Percentiles rank a stretch among this genome's conserved stretches.
Conservation (phyloP, 2,797 vertebrate species). For the Morelia viridis region DNA sequence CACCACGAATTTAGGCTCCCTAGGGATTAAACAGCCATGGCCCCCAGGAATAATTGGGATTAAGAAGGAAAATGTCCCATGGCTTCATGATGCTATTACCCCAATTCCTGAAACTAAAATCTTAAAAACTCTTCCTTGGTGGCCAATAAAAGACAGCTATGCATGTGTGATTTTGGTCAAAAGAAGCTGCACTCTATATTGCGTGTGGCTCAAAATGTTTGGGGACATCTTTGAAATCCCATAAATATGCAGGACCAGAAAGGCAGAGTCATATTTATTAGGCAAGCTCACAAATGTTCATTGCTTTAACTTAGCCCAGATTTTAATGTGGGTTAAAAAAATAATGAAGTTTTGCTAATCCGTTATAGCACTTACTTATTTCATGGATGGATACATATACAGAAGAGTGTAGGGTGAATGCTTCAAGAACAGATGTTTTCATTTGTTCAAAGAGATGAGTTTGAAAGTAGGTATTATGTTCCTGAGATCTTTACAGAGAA, state of each 20-base stretch:
- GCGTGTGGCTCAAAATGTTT: neutral
- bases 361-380: neutral
- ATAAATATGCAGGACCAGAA: conserved; percentile 15
- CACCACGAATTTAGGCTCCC: conserved; percentile 62
- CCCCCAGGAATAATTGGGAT: conserved; percentile 68
- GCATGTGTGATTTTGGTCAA: conserved; percentile 13
- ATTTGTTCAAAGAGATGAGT: neutral
- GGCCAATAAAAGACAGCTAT: conserved; percentile 67
- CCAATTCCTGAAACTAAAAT: conserved; percentile 67
- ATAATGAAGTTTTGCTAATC: neutral
- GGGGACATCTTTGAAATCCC: conserved; percentile 48
- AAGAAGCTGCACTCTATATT: neutral
- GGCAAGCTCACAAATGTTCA: neutral
- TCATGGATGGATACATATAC: neutral
- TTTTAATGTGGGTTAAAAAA: neutral
- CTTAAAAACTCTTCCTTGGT: conserved; percentile 69
- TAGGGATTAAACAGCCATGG: conserved; percentile 69
- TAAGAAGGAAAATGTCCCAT: conserved; percentile 72
- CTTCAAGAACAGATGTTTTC: neutral
- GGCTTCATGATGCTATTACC: conserved; percentile 73
- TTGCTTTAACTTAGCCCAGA: neutral
- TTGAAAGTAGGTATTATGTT: neutral
- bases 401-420: neutral
- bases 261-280: neutral
- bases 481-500: neutral